A percentile compares a stretch with the other conserved stretches of the same genome.
phyloP scores from a whole-genome alignment of 2,888 invertebrate species.

The Heliconius charithonia region DNA sequence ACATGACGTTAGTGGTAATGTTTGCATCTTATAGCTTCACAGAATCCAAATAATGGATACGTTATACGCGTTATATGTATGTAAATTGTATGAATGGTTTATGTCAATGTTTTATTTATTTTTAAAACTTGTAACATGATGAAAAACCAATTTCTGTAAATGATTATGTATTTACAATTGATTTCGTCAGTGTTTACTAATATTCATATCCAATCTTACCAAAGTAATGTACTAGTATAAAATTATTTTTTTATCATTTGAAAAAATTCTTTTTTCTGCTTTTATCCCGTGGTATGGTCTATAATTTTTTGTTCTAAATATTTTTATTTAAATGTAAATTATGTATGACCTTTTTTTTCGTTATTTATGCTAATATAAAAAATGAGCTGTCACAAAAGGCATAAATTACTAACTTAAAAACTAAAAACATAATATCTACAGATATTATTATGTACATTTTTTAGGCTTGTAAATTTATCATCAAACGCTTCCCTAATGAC shows the following conservation, averaged over 20 bases:
- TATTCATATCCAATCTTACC: background rate
- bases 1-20: background rate
- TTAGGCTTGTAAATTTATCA: background rate
- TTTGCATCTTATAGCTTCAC: conserved; percentile 5
- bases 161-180: background rate
- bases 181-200: background rate
- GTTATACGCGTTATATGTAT: background rate
- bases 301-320: too few relatives aligned
- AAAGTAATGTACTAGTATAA: too few relatives aligned
- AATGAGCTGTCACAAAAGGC: background rate
- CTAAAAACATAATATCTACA: background rate
- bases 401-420: background rate
- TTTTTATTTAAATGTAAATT: too few relatives aligned
- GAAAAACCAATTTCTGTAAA: background rate
- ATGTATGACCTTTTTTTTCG: too few relatives aligned
- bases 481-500: background rate
- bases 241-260: too few relatives aligned
- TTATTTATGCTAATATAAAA: background rate
- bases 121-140: conserved; percentile 12
- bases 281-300: too few relatives aligned
- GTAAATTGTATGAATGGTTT: background rate
- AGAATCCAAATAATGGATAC: background rate
- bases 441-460: too few relatives aligned
- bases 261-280: too few relatives aligned
- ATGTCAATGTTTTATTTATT: conserved; percentile 1